phyloP scores from a whole-genome alignment of 2,113 vertebrate genomes.

The Centropus bengalensis region DNA sequence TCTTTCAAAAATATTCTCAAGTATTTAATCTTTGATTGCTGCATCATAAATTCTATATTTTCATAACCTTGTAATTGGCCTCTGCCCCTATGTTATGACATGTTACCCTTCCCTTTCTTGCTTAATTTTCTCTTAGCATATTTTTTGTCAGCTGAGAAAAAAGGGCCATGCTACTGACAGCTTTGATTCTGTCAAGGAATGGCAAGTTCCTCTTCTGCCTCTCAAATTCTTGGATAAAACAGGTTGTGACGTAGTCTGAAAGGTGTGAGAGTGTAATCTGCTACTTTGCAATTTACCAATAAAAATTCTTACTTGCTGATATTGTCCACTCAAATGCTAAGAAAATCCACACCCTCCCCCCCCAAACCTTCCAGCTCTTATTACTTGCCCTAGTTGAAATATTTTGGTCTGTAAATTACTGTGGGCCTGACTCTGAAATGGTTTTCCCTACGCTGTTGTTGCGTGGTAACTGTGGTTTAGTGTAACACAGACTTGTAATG shows the following conservation, averaged over 20 bases:
- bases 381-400: not conserved
- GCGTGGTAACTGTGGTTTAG: not conserved
- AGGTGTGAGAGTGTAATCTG: not conserved
- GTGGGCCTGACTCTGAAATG: not conserved
- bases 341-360: accelerated
- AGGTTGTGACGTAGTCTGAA: not conserved
- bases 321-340: not conserved
- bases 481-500: not conserved
- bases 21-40: not conserved
- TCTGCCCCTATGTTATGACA: not conserved
- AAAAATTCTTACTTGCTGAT: not conserved
- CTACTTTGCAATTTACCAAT: not conserved
- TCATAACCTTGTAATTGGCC: not conserved
- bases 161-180: accelerated
- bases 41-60: not conserved
- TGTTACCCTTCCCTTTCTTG: not conserved
- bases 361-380: not conserved
- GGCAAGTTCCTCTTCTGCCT: not conserved
- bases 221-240: not conserved
- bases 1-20: not conserved
- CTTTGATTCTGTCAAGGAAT: not conserved
- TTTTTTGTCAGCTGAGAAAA: not conserved
- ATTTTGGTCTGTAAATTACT: not conserved
- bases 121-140: not conserved
- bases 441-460: not conserved